A percentile compares a stretch with the other conserved stretches of the same genome.
Conservation (phyloP, 2,888 invertebrate genomes). For the Habrosyne pyritoides region DNA sequence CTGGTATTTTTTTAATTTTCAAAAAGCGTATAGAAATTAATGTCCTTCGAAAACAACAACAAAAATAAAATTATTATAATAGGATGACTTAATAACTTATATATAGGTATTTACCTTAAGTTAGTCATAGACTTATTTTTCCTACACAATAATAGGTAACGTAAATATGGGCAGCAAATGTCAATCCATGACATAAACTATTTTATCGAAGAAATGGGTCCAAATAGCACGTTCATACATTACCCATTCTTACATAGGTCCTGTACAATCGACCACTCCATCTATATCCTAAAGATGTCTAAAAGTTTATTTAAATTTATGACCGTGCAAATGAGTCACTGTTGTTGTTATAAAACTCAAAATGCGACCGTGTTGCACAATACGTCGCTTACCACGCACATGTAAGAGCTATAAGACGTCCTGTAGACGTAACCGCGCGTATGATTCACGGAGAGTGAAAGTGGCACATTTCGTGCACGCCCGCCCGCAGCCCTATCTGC, state of each 20-base stretch:
- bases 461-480: slow-evolving; percentile 59
- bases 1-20: too few relatives aligned
- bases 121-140: too few relatives aligned
- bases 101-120: too few relatives aligned
- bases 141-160: too few relatives aligned
- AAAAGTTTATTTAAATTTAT: slow-evolving; percentile 13
- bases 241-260: not conserved
- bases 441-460: slow-evolving; percentile 79
- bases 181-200: too few relatives aligned
- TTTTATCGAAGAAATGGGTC: too few relatives aligned
- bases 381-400: slow-evolving; percentile 47
- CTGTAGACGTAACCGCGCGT: slow-evolving; percentile 61
- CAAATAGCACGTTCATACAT: too few relatives aligned
- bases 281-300: not conserved
- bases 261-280: not conserved
- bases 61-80: too few relatives aligned
- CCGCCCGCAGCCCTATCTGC: slow-evolving; percentile 36
- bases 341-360: slow-evolving; percentile 52
- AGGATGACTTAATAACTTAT: too few relatives aligned
- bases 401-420: slow-evolving; percentile 56
- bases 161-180: too few relatives aligned
- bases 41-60: too few relatives aligned
- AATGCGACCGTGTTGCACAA: slow-evolving; percentile 69
- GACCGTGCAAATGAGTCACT: slow-evolving; percentile 38
- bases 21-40: too few relatives aligned